Conservation (phyloP, 2,797 vertebrate genomes). For the Sciaenops ocellatus region DNA sequence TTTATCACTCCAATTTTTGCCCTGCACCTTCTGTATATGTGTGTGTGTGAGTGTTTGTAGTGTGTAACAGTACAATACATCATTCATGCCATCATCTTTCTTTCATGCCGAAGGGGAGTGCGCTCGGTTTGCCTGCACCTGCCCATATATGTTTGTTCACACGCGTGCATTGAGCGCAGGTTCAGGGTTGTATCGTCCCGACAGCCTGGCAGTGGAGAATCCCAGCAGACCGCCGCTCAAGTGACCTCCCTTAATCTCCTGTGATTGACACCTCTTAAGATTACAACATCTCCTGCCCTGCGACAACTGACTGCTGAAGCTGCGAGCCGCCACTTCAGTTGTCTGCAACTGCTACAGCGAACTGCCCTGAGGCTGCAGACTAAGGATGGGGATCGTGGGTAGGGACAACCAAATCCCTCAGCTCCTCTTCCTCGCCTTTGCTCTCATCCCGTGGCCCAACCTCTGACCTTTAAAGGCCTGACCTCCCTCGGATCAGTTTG, state of each 20-base stretch:
- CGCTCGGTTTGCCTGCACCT: slow-evolving; percentile 7
- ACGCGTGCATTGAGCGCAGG: not conserved
- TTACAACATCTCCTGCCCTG: slow-evolving; percentile 27
- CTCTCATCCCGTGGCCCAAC: slow-evolving; percentile 29
- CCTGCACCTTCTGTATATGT: slow-evolving; percentile 23
- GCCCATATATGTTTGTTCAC: slow-evolving; percentile 57
- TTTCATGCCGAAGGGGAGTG: slow-evolving; percentile 64
- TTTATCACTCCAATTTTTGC: slow-evolving; percentile 4
- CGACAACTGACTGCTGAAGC: slow-evolving; percentile 26
- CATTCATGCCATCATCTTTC: slow-evolving; percentile 71
- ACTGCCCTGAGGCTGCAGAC: slow-evolving; percentile 47
- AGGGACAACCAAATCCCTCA: slow-evolving; percentile 8
- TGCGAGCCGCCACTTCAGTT: slow-evolving; percentile 10
- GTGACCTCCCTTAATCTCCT: slow-evolving; percentile 52
- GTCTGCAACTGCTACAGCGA: slow-evolving; percentile 20
- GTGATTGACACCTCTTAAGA: slow-evolving; percentile 69
- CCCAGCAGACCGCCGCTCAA: slow-evolving; percentile 38
- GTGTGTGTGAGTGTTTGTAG: slow-evolving; percentile 44
- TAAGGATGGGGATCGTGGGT: slow-evolving; percentile 5
- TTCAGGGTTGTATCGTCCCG: slow-evolving; percentile 2
- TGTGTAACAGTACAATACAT: slow-evolving; percentile 62
- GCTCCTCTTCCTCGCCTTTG: slow-evolving; percentile 6
- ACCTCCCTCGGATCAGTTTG: slow-evolving; percentile 50
- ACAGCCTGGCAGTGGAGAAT: slow-evolving; percentile 14
- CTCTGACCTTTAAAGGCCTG: slow-evolving; percentile 57